A percentile compares a stretch with the other conserved stretches of the same genome.
Conservation (phyloP, 2,888 invertebrate species). For the Diloba caeruleocephala region DNA sequence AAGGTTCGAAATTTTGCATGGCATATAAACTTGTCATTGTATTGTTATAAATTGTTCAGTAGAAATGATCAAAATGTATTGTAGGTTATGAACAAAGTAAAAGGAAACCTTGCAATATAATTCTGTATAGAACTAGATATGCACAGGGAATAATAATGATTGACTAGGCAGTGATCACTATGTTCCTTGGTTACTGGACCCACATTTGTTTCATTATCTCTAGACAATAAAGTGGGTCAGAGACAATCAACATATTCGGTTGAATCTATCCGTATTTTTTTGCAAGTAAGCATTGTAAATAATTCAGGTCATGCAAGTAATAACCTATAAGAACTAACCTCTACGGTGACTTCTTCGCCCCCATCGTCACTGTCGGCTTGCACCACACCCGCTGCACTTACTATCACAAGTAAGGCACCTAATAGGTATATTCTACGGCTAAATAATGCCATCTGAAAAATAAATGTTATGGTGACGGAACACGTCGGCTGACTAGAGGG, state of each 20-base stretch:
- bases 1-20: too few species aligned
- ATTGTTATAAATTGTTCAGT: too few species aligned
- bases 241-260: background rate
- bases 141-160: background rate
- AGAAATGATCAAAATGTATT: background rate
- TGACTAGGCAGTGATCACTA: constrained; percentile 5
- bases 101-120: constrained; percentile 1
- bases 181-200: constrained; percentile 2
- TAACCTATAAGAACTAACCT: constrained; percentile 76
- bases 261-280: background rate
- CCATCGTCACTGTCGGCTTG: constrained; percentile 66
- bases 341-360: constrained; percentile 77
- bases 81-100: background rate
- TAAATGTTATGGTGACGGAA: constrained; percentile 26
- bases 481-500: constrained; percentile 38
- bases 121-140: background rate
- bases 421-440: constrained; percentile 67
- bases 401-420: constrained; percentile 71
- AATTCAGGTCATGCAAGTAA: constrained; percentile 66
- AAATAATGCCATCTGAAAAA: constrained; percentile 82
- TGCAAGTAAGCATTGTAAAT: constrained; percentile 19
- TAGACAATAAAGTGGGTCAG: constrained; percentile 42
- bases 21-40: too few species aligned
- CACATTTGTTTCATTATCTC: constrained; percentile 30
- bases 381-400: constrained; percentile 58